Percentiles rank a stretch among this genome's conserved stretches.
Conservation (phyloP, 2,113 vertebrate genomes). For the Serinus canaria region DNA sequence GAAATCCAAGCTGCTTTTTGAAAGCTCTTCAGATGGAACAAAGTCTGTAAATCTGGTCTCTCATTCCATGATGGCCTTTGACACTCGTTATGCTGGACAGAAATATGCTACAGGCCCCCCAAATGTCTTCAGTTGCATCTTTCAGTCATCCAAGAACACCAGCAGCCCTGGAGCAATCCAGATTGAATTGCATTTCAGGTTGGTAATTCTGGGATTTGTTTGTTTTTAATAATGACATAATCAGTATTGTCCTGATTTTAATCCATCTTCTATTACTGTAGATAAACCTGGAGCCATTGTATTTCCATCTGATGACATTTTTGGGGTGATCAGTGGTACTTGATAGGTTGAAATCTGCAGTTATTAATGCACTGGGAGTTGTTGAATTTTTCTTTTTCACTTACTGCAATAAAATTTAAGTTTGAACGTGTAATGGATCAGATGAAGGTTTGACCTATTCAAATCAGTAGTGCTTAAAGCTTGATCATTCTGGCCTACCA, state of each 20-base stretch:
- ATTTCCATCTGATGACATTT: neutral
- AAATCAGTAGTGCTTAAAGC: neutral
- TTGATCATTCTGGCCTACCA: neutral
- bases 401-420: neutral
- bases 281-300: neutral
- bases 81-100: slow-evolving; percentile 81
- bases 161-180: slow-evolving; percentile 86
- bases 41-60: slow-evolving; percentile 94
- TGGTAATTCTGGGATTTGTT: neutral
- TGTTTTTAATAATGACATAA: neutral
- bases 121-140: slow-evolving; percentile 91
- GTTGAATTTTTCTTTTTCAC: neutral
- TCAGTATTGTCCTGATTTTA: neutral
- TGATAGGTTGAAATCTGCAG: neutral
- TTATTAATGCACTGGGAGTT: neutral
- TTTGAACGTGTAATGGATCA: neutral
- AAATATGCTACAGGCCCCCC: slow-evolving; percentile 19
- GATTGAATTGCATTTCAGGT: slow-evolving; percentile 96
- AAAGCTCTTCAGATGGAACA: slow-evolving; percentile 93
- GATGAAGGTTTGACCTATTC: neutral
- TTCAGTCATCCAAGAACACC: slow-evolving; percentile 89
- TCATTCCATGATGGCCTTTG: slow-evolving; percentile 94
- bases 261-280: neutral
- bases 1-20: slow-evolving; percentile 96
- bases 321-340: neutral